These are phyloP conservation scores for Apis cerana DNA, from an alignment of 1,140 invertebrate species.

Conservation along the genomic window DNA sequence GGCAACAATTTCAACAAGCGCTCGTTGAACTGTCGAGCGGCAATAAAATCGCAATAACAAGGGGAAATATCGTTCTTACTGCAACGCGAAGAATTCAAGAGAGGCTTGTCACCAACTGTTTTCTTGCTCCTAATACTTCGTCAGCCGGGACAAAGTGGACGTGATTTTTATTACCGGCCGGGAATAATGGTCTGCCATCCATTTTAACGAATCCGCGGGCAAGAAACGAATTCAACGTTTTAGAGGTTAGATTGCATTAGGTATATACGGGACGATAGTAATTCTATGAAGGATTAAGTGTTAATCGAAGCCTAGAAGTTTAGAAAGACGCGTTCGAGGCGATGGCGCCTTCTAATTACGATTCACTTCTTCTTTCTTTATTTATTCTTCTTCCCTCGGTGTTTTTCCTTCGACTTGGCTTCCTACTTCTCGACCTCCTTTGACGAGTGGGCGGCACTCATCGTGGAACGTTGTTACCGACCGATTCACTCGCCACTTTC, in stretches of 20 bases:
- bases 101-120: constrained; percentile 8
- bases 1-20: constrained; percentile 6
- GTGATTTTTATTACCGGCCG: constrained; percentile 8
- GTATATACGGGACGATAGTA: constrained; percentile 61
- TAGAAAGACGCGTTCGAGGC: constrained; percentile 50
- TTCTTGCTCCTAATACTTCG: constrained; percentile 28
- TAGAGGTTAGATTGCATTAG: constrained; percentile 49
- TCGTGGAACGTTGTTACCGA: constrained; percentile 49
- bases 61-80: constrained; percentile 5
- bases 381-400: constrained; percentile 8
- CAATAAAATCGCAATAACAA: constrained; percentile 42
- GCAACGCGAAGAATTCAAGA: constrained; percentile 17
- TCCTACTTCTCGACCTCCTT: constrained; percentile 9
- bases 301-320: constrained; percentile 72
- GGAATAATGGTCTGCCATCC: constrained; percentile 14
- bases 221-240: constrained; percentile 22
- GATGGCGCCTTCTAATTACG: constrained; percentile 70
- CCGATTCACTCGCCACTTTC: constrained; percentile 39
- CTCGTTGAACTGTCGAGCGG: not conserved
- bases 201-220: constrained; percentile 30
- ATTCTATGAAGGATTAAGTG: constrained; percentile 74
- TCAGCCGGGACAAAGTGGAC: not conserved
- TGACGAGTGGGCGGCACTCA: constrained; percentile 44
- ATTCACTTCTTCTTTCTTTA: constrained; percentile 31
- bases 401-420: not conserved